Base-by-base conservation (phyloP, 2,888 invertebrate genomes). In the Glaucopsyche alexis region DNA sequence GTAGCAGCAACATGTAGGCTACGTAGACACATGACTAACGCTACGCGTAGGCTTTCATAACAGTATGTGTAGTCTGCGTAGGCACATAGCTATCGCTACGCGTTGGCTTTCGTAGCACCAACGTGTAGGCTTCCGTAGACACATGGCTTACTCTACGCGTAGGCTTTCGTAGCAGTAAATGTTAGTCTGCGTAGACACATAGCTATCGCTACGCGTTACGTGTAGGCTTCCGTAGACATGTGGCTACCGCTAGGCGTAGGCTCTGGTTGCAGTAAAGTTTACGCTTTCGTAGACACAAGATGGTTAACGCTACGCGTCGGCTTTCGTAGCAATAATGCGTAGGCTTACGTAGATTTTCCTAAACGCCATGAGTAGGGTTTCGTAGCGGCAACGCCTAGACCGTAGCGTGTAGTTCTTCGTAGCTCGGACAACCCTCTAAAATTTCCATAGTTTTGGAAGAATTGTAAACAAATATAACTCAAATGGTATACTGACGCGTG, bases 401-500 rank as follows among this genome's bases (percentile, higher is more conserved):
- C n/a, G 7, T 49, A 49, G 14, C 0, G 29, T 2, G 29, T 29
- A 29, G 1, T 2, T 29, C 29, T 29, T 29, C 4, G 29, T 29
- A 29, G 29, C 29, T 29, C 29, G 4, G 29, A 29, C 29, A 3
- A 29, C 3, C 29, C 1, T 29, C 29, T 42, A 8, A 42, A 6
- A 42, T 42, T 3, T 7, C 7, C 6, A 42, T 42, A 8, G 42
- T 42, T 7, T 40, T 42, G 42, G 6, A 42, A 29, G 29, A 29
- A 29, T 29, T 29, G 29, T 49, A 49, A 45, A 45, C 11, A 6
- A 9, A 45, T 9, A 45, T 45, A 45, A 45, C 45, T 45, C 45
- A 45, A 1, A 45, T 45, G 7, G 8, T 47, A 29, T 66, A 86
- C 89, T 83, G 52, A 96, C 97, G 96, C 95, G 65, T 96, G 95